Evolutionary conservation across 1,140 invertebrate genomes (phyloP).

Genomic region (Euura saliciscinereae): DNA sequence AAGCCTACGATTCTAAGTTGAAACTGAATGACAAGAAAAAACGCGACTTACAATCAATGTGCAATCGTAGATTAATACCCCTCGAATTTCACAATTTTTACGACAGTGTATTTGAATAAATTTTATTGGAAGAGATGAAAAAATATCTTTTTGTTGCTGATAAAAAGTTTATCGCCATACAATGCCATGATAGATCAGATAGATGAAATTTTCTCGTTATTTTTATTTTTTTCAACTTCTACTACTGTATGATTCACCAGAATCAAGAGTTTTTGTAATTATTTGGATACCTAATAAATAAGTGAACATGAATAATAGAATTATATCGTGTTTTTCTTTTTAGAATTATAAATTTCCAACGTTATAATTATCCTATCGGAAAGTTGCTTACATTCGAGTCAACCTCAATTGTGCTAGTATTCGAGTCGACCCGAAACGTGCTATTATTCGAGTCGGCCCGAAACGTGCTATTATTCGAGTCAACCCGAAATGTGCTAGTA

Average conservation of each 20-base stretch:
- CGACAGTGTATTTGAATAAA: background rate
- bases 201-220: background rate
- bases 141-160: background rate
- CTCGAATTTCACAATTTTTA: background rate
- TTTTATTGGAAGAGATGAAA: background rate
- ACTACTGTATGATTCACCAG: background rate
- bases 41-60: background rate
- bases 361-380: too few species aligned
- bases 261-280: background rate
- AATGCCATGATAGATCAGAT: background rate
- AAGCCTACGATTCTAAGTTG: slow-evolving; percentile 1
- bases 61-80: background rate
- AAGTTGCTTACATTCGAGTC: too few species aligned
- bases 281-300: background rate
- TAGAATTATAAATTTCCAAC: too few species aligned
- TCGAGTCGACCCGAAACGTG: too few species aligned
- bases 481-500: too few species aligned
- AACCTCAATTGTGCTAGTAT: too few species aligned
- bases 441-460: too few species aligned
- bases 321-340: background rate
- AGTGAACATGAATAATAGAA: background rate
- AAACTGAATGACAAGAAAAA: too few species aligned
- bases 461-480: too few species aligned
- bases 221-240: background rate
- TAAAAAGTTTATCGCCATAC: background rate